These are phyloP conservation scores for Epinotia demarniana DNA, from an alignment of 2,888 invertebrate species.

Conservation along the genomic window DNA sequence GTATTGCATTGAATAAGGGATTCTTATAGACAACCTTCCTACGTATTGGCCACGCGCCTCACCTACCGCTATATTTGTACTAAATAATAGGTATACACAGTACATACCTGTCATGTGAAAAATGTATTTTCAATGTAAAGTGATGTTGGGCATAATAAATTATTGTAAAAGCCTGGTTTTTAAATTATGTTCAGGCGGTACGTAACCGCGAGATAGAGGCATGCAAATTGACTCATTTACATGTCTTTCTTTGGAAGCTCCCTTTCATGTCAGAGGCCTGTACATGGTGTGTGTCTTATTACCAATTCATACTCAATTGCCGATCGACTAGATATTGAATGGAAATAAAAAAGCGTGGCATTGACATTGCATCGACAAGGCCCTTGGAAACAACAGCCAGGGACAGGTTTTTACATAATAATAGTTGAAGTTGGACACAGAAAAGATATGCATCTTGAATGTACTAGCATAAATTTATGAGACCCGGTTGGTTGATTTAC, in stretches of 20 bases:
- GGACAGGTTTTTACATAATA: conserved; percentile 19
- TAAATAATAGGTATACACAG: too few relatives aligned
- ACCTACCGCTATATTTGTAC: too few relatives aligned
- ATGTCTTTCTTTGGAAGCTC: conserved; percentile 60
- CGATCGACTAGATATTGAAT: conserved; percentile 15
- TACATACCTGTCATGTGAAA: too few relatives aligned
- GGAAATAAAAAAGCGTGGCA: conserved; percentile 24
- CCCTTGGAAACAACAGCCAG: conserved; percentile 24
- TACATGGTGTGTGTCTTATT: background rate
- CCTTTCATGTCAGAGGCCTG: conserved; percentile 44
- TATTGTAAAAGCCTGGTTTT: conserved; percentile 16
- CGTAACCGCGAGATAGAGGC: conserved; percentile 51
- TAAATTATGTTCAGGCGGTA: conserved; percentile 19
- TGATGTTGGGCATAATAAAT: conserved; percentile 6
- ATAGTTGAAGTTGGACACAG: conserved; percentile 6
- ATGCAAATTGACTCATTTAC: conserved; percentile 75
- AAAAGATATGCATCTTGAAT: conserved; percentile 30
- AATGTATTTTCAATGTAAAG: too few relatives aligned
- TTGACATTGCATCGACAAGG: conserved; percentile 23
- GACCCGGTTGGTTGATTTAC: conserved; percentile 42
- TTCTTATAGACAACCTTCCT: too few relatives aligned
- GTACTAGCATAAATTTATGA: conserved; percentile 34
- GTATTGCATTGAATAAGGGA: too few relatives aligned
- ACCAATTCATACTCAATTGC: conserved; percentile 1
- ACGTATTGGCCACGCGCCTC: too few relatives aligned